A percentile compares a stretch with the other conserved stretches of the same genome.
Evolutionary conservation across 1,140 invertebrate species (phyloP).

Genomic region (Samia ricini): DNA sequence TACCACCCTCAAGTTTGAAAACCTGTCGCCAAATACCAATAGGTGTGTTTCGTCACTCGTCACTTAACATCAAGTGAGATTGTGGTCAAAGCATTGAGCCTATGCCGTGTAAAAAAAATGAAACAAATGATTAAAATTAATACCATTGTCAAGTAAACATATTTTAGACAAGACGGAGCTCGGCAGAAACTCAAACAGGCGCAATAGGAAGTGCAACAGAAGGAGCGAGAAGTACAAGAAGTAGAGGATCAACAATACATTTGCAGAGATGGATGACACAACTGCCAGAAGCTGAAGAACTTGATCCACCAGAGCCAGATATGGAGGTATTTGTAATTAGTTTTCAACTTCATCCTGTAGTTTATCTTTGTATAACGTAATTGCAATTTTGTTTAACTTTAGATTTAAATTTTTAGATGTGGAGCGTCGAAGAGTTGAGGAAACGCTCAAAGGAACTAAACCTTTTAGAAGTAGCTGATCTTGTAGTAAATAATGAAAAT

Average conservation of each 20-base stretch:
- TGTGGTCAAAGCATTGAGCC: no score
- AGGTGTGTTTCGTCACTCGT: no score
- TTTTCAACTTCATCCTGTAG: no score
- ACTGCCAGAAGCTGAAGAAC: constrained; percentile 74
- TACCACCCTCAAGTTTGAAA: no score
- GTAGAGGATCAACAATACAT: constrained; percentile 81
- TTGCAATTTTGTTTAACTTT: neutral
- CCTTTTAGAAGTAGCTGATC: constrained; percentile 74
- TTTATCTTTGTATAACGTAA: no score
- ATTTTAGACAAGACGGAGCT: constrained; percentile 61
- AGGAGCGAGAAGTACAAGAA: constrained; percentile 56
- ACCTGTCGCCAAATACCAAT: no score
- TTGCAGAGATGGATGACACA: constrained; percentile 86
- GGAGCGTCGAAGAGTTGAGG: constrained; percentile 84
- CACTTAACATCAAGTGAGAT: no score
- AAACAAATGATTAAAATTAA: neutral
- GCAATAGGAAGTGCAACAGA: constrained; percentile 59
- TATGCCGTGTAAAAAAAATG: no score
- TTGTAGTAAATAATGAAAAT: constrained; percentile 45
- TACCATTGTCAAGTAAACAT: neutral
- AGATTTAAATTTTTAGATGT: constrained; percentile 61
- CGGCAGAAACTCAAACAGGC: constrained; percentile 64
- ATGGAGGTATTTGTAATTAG: constrained; percentile 51
- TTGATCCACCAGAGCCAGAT: constrained; percentile 64
- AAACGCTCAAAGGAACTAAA: constrained; percentile 83